Percentiles rank a stretch among this genome's conserved stretches.
Conservation (phyloP, 2,797 vertebrate genomes). For the Botia almorhae region DNA sequence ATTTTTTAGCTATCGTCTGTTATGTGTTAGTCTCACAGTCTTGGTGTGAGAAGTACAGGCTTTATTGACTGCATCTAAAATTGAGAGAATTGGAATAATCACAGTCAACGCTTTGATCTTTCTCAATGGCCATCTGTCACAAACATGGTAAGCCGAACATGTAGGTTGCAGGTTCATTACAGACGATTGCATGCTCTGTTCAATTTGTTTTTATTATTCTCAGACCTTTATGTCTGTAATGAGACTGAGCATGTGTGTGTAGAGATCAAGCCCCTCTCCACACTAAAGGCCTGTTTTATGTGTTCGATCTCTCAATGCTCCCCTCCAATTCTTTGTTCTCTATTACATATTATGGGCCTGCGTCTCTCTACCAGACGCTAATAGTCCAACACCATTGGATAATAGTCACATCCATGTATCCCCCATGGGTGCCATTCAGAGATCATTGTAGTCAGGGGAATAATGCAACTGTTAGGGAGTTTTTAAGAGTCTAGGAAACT, state of each 20-base stretch:
- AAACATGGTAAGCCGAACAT: conserved; percentile 11
- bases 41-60: background rate
- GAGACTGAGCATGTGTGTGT: conserved; percentile 8
- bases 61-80: conserved; percentile 1
- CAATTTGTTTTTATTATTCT: conserved; percentile 18
- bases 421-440: conserved; percentile 48
- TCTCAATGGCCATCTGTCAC: conserved; percentile 11
- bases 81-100: conserved; percentile 5
- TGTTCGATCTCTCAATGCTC: background rate
- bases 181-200: background rate
- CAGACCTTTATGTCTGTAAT: conserved; percentile 27
- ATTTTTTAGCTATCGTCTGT: conserved; percentile 1
- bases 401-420: conserved; percentile 41
- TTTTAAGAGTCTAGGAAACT: background rate
- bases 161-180: conserved; percentile 16
- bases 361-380: conserved; percentile 19
- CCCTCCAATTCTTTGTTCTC: background rate
- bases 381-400: conserved; percentile 48
- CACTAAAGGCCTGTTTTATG: background rate
- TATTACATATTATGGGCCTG: conserved; percentile 35
- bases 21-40: background rate
- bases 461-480: conserved; percentile 23
- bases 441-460: conserved; percentile 28
- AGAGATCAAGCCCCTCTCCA: conserved; percentile 4
- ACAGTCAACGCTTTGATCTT: background rate